Percentiles rank a stretch among this genome's conserved stretches.
These are phyloP conservation scores for Poecilia picta DNA, from an alignment of 2,797 vertebrate species.

Conservation along the genomic window DNA sequence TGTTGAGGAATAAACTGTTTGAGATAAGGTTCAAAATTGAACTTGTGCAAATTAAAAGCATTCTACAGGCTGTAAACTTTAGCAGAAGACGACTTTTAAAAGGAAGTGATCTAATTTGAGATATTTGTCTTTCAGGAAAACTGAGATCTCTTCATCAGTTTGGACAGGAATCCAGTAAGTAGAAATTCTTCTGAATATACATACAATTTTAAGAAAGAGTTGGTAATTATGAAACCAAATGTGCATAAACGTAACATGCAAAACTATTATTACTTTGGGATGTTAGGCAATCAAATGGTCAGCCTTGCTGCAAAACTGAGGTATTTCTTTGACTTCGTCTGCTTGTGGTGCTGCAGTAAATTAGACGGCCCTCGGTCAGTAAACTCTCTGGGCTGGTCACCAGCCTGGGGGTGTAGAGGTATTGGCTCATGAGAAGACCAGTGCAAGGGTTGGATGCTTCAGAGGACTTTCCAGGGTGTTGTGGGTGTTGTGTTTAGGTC, in stretches of 20 bases:
- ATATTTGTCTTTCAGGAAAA: background rate
- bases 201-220: background rate
- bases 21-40: background rate
- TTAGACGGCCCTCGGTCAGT: background rate
- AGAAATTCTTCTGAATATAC: background rate
- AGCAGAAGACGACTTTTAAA: background rate
- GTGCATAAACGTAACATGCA: background rate
- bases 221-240: slow-evolving; percentile 18
- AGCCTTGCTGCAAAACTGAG: slow-evolving; percentile 29
- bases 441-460: slow-evolving; percentile 21
- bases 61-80: background rate
- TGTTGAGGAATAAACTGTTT: background rate
- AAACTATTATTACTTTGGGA: slow-evolving; percentile 18
- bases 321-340: slow-evolving; percentile 46
- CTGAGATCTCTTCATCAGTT: background rate
- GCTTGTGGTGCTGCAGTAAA: slow-evolving; percentile 34
- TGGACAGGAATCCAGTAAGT: background rate
- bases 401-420: slow-evolving; percentile 4
- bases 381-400: background rate
- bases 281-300: slow-evolving; percentile 18
- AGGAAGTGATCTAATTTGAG: background rate
- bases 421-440: slow-evolving; percentile 19
- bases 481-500: slow-evolving; percentile 70
- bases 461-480: background rate
- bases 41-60: slow-evolving; percentile 5